These are phyloP conservation scores for Hemistola chrysoprasaria DNA, from an alignment of 2,888 invertebrate species.

Conservation along the genomic window DNA sequence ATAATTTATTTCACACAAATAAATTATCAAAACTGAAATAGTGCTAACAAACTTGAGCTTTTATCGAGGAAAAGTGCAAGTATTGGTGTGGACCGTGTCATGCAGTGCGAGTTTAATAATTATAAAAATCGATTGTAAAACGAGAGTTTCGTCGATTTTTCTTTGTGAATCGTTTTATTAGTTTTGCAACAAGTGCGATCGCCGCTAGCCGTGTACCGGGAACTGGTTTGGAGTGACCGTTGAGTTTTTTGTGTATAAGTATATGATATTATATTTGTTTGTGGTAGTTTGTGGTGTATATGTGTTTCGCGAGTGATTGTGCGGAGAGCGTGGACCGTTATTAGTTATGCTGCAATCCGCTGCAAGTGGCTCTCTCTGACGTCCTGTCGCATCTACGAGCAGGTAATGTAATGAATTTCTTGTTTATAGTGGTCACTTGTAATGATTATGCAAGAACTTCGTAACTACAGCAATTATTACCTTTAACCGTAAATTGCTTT, in stretches of 20 bases:
- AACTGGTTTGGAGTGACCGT: conserved; percentile 72
- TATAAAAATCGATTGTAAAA: conserved; percentile 66
- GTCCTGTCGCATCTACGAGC: conserved; percentile 36
- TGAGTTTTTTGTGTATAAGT: conserved; percentile 68
- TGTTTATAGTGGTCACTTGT: conserved; percentile 30
- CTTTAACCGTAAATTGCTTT: neutral
- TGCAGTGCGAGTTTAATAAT: conserved; percentile 37
- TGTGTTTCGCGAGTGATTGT: conserved; percentile 62
- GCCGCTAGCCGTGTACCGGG: conserved; percentile 53
- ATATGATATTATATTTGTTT: conserved; percentile 45
- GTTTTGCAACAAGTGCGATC: conserved; percentile 71
- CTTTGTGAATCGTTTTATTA: conserved; percentile 52
- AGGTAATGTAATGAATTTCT: conserved; percentile 46
- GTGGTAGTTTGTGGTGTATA: conserved; percentile 33
- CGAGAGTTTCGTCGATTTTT: conserved; percentile 55
- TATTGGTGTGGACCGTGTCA: conserved; percentile 35
- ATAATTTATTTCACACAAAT: conserved; percentile 20
- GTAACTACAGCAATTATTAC: conserved; percentile 13
- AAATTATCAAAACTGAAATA: conserved; percentile 33
- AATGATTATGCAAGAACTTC: conserved; percentile 46
- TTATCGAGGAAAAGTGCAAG: conserved; percentile 51
- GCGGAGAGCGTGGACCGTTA: conserved; percentile 45
- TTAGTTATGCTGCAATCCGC: conserved; percentile 58
- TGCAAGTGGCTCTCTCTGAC: conserved; percentile 44
- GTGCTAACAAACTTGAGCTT: conserved; percentile 49